Evolutionary conservation across 2,888 invertebrate species (phyloP).

Genomic region (Cephonodes hylas): DNA sequence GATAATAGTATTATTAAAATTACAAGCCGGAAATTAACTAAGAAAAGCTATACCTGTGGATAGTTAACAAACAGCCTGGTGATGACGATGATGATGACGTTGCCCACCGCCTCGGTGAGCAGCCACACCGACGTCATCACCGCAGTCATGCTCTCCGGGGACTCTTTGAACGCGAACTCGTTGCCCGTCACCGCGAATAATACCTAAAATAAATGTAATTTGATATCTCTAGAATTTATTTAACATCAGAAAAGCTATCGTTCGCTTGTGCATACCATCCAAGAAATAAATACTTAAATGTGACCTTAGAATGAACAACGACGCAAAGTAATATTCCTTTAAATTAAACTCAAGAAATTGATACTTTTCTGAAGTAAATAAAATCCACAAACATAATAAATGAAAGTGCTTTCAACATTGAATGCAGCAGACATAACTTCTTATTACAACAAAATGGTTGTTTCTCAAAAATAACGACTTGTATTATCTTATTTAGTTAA

Average conservation of each 20-base stretch:
- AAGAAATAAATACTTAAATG: too few species aligned
- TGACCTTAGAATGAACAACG: too few species aligned
- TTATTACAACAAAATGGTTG: neutral
- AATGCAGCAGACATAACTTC: neutral
- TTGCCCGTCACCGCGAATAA: conserved; percentile 86
- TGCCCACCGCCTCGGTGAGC: conserved; percentile 91
- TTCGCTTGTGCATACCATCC: too few species aligned
- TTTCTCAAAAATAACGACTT: neutral
- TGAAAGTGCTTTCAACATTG: neutral
- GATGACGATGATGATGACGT: conserved; percentile 90
- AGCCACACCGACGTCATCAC: conserved; percentile 91
- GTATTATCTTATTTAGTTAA: neutral
- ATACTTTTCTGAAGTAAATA: neutral
- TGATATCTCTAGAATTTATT: neutral
- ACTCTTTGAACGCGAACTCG: conserved; percentile 93
- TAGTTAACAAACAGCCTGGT: conserved; percentile 84
- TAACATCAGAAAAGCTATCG: neutral
- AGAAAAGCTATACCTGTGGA: conserved; percentile 80
- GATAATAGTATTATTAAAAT: too few species aligned
- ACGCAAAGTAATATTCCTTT: neutral
- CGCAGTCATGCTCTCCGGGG: conserved; percentile 92
- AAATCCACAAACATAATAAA: neutral
- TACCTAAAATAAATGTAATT: conserved; percentile 33
- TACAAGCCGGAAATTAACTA: too few species aligned
- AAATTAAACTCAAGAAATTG: neutral